Evolutionary conservation across 2,888 invertebrate species (phyloP).

Genomic region (Philaethria dido): DNA sequence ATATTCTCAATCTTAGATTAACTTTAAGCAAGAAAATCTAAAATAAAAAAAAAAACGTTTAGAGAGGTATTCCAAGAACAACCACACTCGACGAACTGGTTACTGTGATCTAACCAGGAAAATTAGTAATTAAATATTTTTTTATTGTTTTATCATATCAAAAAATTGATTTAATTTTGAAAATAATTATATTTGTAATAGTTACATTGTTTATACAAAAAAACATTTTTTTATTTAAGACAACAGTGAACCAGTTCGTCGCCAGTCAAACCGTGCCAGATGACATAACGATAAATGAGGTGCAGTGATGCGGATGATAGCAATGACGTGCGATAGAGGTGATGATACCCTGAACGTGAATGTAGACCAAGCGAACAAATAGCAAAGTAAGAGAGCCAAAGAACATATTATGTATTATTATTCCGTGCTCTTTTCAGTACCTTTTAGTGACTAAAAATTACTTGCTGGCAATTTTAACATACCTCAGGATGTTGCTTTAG

Average conservation of each 20-base stretch:
- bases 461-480: neutral
- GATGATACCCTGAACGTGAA: slow-evolving; percentile 39
- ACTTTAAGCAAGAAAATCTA: slow-evolving; percentile 67
- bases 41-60: slow-evolving; percentile 63
- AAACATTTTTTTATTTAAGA: slow-evolving; percentile 5
- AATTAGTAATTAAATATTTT: neutral
- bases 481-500: neutral
- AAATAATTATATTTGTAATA: neutral
- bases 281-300: slow-evolving; percentile 65
- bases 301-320: slow-evolving; percentile 81
- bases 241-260: slow-evolving; percentile 65
- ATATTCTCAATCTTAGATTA: slow-evolving; percentile 63
- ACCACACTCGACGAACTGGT: slow-evolving; percentile 75
- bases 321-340: slow-evolving; percentile 55
- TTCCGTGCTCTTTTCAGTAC: neutral
- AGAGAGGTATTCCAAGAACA: slow-evolving; percentile 66
- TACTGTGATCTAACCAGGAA: slow-evolving; percentile 51
- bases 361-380: slow-evolving; percentile 20
- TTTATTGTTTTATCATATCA: neutral
- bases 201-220: neutral
- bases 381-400: neutral
- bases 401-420: neutral
- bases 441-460: neutral
- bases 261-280: slow-evolving; percentile 78
- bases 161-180: neutral